phyloP scores from a whole-genome alignment of 2,797 vertebrate genomes.

The Pseudochirops cupreus region DNA sequence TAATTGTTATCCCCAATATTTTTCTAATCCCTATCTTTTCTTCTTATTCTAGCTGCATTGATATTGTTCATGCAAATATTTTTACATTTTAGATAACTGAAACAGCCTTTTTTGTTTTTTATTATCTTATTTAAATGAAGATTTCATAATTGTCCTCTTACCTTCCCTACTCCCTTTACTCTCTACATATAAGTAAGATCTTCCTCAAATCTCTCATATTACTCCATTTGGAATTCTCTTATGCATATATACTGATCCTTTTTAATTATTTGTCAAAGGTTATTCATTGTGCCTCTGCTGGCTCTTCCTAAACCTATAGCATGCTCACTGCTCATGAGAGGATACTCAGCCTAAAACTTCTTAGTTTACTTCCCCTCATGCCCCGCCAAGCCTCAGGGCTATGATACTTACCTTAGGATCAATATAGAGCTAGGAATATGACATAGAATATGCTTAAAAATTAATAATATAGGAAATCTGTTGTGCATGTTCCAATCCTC shows the following conservation, averaged over 20 bases:
- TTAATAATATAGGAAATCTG: neutral
- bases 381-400: neutral
- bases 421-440: neutral
- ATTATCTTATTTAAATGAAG: neutral
- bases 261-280: neutral
- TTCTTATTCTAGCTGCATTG: neutral
- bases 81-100: neutral
- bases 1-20: neutral
- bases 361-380: neutral
- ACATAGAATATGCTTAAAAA: neutral
- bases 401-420: neutral
- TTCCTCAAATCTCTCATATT: neutral
- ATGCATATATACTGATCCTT: neutral
- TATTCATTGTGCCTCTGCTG: neutral
- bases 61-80: neutral
- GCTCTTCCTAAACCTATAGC: neutral
- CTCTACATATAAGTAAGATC: neutral
- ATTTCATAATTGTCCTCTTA: neutral
- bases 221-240: neutral
- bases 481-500: neutral
- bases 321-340: neutral
- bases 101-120: neutral
- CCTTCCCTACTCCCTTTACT: neutral
- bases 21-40: neutral
- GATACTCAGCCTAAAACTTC: neutral